phyloP scores from a whole-genome alignment of 2,888 invertebrate species.

The Anaspis maculata region DNA sequence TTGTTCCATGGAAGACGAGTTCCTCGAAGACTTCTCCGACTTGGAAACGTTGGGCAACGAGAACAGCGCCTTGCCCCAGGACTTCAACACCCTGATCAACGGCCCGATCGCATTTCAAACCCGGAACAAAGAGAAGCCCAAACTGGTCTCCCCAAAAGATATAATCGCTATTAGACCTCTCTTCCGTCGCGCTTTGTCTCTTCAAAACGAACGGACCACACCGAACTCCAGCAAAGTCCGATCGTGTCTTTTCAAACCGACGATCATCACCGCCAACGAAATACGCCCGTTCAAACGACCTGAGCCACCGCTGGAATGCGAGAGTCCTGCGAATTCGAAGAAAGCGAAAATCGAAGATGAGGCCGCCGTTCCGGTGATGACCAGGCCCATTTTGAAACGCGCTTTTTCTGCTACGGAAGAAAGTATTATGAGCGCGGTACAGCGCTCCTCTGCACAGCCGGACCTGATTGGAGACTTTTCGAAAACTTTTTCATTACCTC shows the following conservation, averaged over 20 bases:
- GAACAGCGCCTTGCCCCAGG: conserved; percentile 49
- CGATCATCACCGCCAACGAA: conserved; percentile 23
- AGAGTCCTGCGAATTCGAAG: conserved; percentile 33
- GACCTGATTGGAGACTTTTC: conserved; percentile 82
- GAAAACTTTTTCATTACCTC: conserved; percentile 63
- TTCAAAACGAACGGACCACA: conserved; percentile 40
- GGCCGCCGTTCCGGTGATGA: conserved; percentile 15
- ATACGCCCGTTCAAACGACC: conserved; percentile 53
- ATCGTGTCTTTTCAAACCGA: conserved; percentile 43
- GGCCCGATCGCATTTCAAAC: conserved; percentile 41
- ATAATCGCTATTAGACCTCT: conserved; percentile 34
- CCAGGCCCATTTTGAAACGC: conserved; percentile 22
- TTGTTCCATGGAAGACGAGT: conserved; percentile 57
- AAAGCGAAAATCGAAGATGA: conserved; percentile 15
- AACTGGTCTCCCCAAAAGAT: conserved; percentile 34
- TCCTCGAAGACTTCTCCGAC: conserved; percentile 56
- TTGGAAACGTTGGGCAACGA: conserved; percentile 48
- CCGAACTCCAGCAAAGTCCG: conserved; percentile 41
- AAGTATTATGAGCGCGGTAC: conserved; percentile 64
- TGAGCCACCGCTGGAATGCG: conserved; percentile 51
- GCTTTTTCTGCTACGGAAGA: conserved; percentile 70
- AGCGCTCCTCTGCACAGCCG: conserved; percentile 59
- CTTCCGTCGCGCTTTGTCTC: conserved; percentile 45
- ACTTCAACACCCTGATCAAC: conserved; percentile 51
- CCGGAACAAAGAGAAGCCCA: conserved; percentile 2